phyloP scores from a whole-genome alignment of 2,888 invertebrate genomes.

The Dione vanillae region DNA sequence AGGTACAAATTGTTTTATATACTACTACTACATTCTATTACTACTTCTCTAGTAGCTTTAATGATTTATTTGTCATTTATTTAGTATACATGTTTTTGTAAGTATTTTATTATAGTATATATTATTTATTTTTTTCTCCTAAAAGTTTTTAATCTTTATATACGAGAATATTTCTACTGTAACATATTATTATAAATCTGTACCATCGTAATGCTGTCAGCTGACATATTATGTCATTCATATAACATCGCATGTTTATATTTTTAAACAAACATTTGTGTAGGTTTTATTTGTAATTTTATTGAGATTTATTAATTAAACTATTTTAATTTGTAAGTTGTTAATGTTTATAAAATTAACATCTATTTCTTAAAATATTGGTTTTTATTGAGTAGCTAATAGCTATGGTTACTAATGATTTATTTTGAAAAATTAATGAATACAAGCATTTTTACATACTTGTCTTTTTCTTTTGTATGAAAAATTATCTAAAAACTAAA shows the following conservation, averaged over 20 bases:
- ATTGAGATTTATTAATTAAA: not conserved
- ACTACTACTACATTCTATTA: no score
- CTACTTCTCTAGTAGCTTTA: no score
- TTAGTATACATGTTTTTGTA: no score
- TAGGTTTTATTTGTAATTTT: not conserved
- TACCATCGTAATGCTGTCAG: not conserved
- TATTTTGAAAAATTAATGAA: not conserved
- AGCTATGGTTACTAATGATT: not conserved
- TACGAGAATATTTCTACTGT: not conserved
- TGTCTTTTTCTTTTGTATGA: not conserved
- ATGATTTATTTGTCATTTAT: no score
- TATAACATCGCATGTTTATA: conserved; percentile 1
- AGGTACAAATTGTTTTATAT: no score
- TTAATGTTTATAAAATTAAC: not conserved
- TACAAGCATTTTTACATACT: not conserved
- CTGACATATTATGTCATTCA: conserved; percentile 2
- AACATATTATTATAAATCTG: not conserved
- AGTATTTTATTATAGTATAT: not conserved
- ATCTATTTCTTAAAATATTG: not conserved
- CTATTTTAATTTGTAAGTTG: not conserved
- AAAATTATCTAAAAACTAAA: no score
- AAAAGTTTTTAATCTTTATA: no score
- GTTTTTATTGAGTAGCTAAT: no score
- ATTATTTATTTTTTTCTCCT: no score
- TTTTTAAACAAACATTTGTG: not conserved